These are phyloP conservation scores for Neodontobutis hainanensis DNA, from an alignment of 2,113 vertebrate species.

Conservation along the genomic window DNA sequence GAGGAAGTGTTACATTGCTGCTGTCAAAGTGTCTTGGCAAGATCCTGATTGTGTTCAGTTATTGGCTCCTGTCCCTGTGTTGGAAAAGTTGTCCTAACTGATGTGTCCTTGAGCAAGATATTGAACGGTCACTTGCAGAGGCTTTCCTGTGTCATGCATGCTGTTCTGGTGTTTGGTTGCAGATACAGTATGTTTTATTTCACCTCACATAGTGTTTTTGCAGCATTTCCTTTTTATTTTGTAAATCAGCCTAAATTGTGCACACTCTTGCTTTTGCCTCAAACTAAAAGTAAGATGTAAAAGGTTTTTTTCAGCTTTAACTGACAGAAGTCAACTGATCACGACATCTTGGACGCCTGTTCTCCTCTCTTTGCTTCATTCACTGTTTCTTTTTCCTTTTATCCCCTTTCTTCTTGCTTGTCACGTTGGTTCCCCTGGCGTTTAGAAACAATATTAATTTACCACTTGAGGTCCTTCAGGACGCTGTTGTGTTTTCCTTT, in stretches of 20 bases:
- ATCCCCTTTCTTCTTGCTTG: not conserved
- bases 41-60: conserved; percentile 12
- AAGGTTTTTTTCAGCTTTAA: conserved; percentile 11
- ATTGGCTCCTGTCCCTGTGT: conserved; percentile 10
- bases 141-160: conserved; percentile 1
- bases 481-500: conserved; percentile 20
- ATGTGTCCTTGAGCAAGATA: conserved; percentile 34
- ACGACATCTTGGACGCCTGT: not conserved
- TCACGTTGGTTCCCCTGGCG: conserved; percentile 24
- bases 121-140: conserved; percentile 10
- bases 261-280: no score
- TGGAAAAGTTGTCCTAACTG: conserved; percentile 13
- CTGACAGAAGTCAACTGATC: not conserved
- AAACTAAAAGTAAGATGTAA: not conserved
- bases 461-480: conserved; percentile 41
- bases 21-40: conserved; percentile 14
- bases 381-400: not conserved
- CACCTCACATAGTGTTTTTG: not conserved
- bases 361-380: not conserved
- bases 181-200: not conserved
- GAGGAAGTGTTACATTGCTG: conserved; percentile 14
- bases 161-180: not conserved
- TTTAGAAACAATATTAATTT: conserved; percentile 54
- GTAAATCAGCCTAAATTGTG: no score
- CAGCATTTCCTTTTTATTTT: not conserved